A percentile compares a stretch with the other conserved stretches of the same genome.
phyloP scores from a whole-genome alignment of 2,797 vertebrate species.

The Lophius americanus region DNA sequence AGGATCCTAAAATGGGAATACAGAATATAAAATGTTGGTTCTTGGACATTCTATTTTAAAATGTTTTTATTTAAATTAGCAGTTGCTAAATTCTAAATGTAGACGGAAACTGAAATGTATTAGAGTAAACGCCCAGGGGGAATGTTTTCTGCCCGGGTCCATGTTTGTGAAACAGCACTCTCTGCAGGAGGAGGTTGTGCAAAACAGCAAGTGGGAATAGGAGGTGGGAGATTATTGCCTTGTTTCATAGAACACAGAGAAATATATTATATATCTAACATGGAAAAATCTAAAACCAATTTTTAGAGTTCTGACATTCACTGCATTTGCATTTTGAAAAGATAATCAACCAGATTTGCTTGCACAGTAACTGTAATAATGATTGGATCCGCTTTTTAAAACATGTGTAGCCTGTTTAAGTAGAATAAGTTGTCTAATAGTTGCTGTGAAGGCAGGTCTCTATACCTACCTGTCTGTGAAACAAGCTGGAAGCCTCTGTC shows the following conservation, averaged over 20 bases:
- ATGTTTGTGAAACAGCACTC: constrained; percentile 21
- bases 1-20: too few species aligned
- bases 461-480: constrained; percentile 55
- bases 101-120: neutral
- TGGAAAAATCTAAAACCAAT: too few species aligned
- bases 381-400: neutral
- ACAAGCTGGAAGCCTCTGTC: constrained; percentile 25
- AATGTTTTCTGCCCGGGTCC: neutral
- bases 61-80: too few species aligned
- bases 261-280: too few species aligned
- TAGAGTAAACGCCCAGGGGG: neutral
- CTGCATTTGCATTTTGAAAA: too few species aligned
- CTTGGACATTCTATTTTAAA: too few species aligned
- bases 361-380: neutral
- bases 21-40: too few species aligned
- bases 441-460: neutral
- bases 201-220: constrained; percentile 1
- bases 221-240: neutral
- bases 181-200: constrained; percentile 9
- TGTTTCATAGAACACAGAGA: too few species aligned
- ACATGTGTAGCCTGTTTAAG: neutral
- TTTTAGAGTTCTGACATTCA: too few species aligned
- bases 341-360: too few species aligned
- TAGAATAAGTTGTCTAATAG: neutral
- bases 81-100: neutral